Evolutionary conservation across 2,888 invertebrate genomes (phyloP).

Genomic region (Lasiommata megera): DNA sequence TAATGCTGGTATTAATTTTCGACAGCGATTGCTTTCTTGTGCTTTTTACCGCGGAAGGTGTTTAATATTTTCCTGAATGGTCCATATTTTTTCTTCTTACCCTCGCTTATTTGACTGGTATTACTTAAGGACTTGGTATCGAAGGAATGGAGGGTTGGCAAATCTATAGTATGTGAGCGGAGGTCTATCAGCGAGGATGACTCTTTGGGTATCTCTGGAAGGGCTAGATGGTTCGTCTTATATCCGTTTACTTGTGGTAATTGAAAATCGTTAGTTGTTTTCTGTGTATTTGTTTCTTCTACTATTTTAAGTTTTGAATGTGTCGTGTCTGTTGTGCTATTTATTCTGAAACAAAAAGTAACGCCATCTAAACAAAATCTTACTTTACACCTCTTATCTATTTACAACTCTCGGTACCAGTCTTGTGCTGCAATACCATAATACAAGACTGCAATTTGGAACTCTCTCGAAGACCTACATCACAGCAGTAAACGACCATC

Average conservation of each 20-base stretch:
- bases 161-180: constrained; percentile 26
- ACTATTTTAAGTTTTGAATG: constrained; percentile 46
- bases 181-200: constrained; percentile 41
- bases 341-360: constrained; percentile 27
- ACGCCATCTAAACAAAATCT: neutral
- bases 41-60: constrained; percentile 22
- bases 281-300: constrained; percentile 36
- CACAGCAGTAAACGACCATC: no score
- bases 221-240: constrained; percentile 32
- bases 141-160: constrained; percentile 13
- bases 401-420: no score
- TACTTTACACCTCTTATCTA: no score
- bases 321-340: constrained; percentile 23
- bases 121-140: constrained; percentile 42
- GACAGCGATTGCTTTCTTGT: constrained; percentile 21
- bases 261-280: constrained; percentile 20
- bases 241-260: constrained; percentile 25
- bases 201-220: constrained; percentile 35
- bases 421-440: no score
- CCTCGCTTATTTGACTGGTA: constrained; percentile 37
- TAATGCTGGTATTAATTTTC: constrained; percentile 7
- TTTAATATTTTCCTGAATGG: constrained; percentile 25
- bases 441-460: no score
- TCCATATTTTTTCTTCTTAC: constrained; percentile 33
- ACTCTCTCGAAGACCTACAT: no score